Percentiles rank a stretch among this genome's conserved stretches.
Conservation (phyloP, 2,797 vertebrate genomes). For the Silurus lanzhouensis region DNA sequence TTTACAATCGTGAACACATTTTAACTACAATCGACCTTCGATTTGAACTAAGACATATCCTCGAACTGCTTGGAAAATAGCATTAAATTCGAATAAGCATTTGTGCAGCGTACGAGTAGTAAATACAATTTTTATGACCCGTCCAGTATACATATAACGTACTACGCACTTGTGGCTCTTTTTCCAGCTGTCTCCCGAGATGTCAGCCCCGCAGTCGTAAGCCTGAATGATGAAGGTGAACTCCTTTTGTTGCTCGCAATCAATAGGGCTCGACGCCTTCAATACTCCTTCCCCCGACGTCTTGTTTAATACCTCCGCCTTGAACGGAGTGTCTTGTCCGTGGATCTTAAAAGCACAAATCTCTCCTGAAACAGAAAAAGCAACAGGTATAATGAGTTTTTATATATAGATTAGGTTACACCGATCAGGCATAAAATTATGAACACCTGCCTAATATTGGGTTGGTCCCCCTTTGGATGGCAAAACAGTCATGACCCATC, state of each 20-base stretch:
- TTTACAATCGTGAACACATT: too few relatives aligned
- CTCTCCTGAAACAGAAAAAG: slow-evolving; percentile 77
- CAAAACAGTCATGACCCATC: too few relatives aligned
- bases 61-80: background rate
- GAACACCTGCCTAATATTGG: too few relatives aligned
- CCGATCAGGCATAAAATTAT: too few relatives aligned
- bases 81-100: background rate
- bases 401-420: background rate
- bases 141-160: background rate
- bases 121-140: background rate
- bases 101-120: background rate
- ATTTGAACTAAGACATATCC: background rate
- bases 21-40: too few relatives aligned
- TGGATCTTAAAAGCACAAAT: slow-evolving; percentile 98
- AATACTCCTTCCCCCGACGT: slow-evolving; percentile 93
- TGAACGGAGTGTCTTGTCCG: slow-evolving; percentile 88
- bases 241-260: slow-evolving; percentile 96
- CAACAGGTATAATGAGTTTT: slow-evolving; percentile 25
- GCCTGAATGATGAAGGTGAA: slow-evolving; percentile 97
- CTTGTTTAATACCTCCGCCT: slow-evolving; percentile 91
- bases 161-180: slow-evolving; percentile 95
- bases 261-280: slow-evolving; percentile 83
- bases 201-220: slow-evolving; percentile 88
- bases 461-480: too few relatives aligned
- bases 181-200: slow-evolving; percentile 86